These are phyloP conservation scores for Pogonomyrmex barbatus DNA, from an alignment of 1,140 invertebrate species.

Conservation along the genomic window DNA sequence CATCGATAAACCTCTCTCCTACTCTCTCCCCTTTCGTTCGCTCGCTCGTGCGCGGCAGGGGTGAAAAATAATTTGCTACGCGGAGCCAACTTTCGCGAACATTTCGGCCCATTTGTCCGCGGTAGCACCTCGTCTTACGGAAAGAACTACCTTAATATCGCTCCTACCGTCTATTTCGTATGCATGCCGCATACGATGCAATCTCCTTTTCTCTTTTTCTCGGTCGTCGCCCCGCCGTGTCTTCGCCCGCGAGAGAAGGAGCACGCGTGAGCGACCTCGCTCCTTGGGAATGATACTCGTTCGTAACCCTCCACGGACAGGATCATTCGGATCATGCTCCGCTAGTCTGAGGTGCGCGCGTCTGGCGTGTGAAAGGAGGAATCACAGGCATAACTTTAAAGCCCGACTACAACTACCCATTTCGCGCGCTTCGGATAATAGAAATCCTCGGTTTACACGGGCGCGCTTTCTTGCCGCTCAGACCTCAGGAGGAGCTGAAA, in stretches of 20 bases:
- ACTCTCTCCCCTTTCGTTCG: not conserved
- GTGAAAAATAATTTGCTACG: slow-evolving; percentile 69
- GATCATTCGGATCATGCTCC: slow-evolving; percentile 62
- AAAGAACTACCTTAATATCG: slow-evolving; percentile 75
- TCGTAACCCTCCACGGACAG: slow-evolving; percentile 66
- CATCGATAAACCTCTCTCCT: slow-evolving; percentile 16
- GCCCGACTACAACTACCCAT: slow-evolving; percentile 43
- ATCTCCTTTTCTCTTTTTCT: slow-evolving; percentile 51
- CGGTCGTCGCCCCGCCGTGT: not conserved
- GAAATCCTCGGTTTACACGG: slow-evolving; percentile 39
- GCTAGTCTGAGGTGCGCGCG: slow-evolving; percentile 30
- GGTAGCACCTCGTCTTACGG: slow-evolving; percentile 51
- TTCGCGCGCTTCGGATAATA: slow-evolving; percentile 48
- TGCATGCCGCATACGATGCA: slow-evolving; percentile 65
- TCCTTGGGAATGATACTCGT: slow-evolving; percentile 50
- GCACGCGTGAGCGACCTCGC: slow-evolving; percentile 45
- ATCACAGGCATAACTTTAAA: slow-evolving; percentile 62
- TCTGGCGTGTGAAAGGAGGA: slow-evolving; percentile 43
- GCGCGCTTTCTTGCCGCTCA: not conserved
- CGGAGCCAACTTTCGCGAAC: slow-evolving; percentile 46
- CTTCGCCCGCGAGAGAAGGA: slow-evolving; percentile 2
- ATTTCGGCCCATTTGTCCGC: slow-evolving; percentile 66
- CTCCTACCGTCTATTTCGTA: slow-evolving; percentile 70
- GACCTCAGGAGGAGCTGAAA: slow-evolving; percentile 13
- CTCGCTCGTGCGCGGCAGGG: not conserved